Conservation (phyloP, 2,113 vertebrate genomes). For the Sporophila hypoxantha region DNA sequence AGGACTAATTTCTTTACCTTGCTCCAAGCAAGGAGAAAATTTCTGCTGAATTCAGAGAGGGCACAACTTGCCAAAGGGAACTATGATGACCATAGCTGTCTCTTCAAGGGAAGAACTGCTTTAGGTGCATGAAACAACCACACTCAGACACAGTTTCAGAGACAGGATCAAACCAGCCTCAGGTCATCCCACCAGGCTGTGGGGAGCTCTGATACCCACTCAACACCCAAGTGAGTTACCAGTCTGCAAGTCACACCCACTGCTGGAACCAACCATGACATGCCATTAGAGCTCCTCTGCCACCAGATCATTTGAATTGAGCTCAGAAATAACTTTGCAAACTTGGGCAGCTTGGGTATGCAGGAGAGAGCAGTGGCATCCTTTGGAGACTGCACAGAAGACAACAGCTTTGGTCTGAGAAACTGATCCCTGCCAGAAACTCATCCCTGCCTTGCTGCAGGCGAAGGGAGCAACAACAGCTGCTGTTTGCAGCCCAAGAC, state of each 20-base stretch:
- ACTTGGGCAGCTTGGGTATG: neutral
- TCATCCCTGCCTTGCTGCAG: neutral
- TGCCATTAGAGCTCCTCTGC: neutral
- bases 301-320: neutral
- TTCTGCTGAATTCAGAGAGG: neutral
- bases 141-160: neutral
- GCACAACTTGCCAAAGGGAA: neutral
- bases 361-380: neutral
- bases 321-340: neutral
- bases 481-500: neutral
- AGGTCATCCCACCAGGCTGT: neutral
- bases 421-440: neutral
- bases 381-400: neutral
- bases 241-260: neutral
- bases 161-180: neutral
- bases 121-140: fast-evolving
- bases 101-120: neutral
- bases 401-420: neutral
- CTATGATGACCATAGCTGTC: fast-evolving
- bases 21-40: neutral
- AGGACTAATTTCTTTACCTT: neutral
- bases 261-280: neutral
- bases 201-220: neutral
- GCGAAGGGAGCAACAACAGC: neutral
- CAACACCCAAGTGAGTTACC: neutral